Evolutionary conservation across 1,140 invertebrate species (phyloP), one percentile per base, ranked within the genome.

Genomic region (Drosophila mayri): DNA sequence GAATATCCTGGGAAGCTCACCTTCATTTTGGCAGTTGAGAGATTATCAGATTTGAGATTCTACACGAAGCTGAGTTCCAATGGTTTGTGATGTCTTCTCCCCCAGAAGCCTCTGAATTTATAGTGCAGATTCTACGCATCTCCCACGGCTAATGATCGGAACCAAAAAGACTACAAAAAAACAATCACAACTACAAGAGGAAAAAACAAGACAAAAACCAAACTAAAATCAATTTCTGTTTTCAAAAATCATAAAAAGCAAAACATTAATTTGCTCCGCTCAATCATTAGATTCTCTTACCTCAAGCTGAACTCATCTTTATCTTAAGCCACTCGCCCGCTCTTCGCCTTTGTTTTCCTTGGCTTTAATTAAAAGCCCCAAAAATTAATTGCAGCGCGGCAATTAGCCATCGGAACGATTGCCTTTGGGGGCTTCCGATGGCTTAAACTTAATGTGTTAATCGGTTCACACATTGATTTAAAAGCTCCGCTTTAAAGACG

Each of bases 221-320:
- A 43, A 52, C 40, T 38, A 35, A 49, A 52, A 70, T 54, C 38
- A 70, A 67, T 67, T 70, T 67, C 25, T 32, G 12, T 38, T 70
- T 70, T 67, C n/a, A 58, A 32, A 32, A 65, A 25, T 16, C 11
- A 44, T 6, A 46, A 46, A 41, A 43, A 50, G 18, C 73, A 40
- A 47, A 68, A 61, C 70, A 81, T 72, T 28, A 81, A 66, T 76
- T 76, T 63, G 60, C 58, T 35, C 14, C 55, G 70, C 55, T 60
- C 64, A 57, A 64, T 85, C 61, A 81, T 78, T 82, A 67, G 79
- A 86, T 74, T 87, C 64, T 81, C 70, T 61, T 67, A 61, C 63
- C 63, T 18, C 58, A 30, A 40, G 43, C 55, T 76, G 73, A 76
- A 76, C 72, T 77, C 74, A 77, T 77, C 74, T 38, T 76, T 76